phyloP scores from a whole-genome alignment of 2,888 invertebrate species.

The Torymus aiolomorphi region DNA sequence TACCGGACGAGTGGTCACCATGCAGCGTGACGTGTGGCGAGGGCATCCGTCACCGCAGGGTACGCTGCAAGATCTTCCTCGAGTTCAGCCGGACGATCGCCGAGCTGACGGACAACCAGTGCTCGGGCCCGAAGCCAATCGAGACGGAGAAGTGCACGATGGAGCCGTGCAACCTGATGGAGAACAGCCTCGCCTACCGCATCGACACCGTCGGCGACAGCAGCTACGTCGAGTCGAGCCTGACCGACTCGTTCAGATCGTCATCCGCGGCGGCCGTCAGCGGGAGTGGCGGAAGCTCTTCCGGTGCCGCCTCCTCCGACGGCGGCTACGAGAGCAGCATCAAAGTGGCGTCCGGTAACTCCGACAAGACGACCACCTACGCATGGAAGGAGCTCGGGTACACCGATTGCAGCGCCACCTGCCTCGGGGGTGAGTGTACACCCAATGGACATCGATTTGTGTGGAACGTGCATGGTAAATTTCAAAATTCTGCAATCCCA shows the following conservation, averaged over 20 bases:
- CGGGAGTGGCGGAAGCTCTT: conserved; percentile 75
- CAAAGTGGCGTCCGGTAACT: conserved; percentile 82
- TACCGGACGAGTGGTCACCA: conserved; percentile 93
- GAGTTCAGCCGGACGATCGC: conserved; percentile 94
- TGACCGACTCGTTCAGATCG: conserved; percentile 71
- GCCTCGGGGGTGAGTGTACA: conserved; percentile 85
- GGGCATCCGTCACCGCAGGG: conserved; percentile 89
- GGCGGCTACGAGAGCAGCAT: conserved; percentile 75
- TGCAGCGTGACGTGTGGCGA: conserved; percentile 95
- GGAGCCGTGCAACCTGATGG: conserved; percentile 81
- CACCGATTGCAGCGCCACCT: conserved; percentile 95
- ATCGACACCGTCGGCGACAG: conserved; percentile 74
- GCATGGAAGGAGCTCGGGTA: conserved; percentile 94
- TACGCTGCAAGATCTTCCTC: conserved; percentile 95
- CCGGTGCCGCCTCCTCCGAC: conserved; percentile 73
- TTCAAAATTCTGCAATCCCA: no score
- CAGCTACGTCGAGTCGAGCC: conserved; percentile 73
- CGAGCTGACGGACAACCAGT: conserved; percentile 90
- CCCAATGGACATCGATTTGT: no score
- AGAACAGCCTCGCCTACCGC: conserved; percentile 72
- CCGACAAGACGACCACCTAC: conserved; percentile 88
- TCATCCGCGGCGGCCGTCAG: conserved; percentile 62
- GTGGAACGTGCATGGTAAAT: no score
- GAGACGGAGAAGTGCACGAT: conserved; percentile 88
- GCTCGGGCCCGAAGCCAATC: conserved; percentile 89